Evolutionary conservation across 2,113 vertebrate genomes (phyloP).

Genomic region (Aplodontia rufa): DNA sequence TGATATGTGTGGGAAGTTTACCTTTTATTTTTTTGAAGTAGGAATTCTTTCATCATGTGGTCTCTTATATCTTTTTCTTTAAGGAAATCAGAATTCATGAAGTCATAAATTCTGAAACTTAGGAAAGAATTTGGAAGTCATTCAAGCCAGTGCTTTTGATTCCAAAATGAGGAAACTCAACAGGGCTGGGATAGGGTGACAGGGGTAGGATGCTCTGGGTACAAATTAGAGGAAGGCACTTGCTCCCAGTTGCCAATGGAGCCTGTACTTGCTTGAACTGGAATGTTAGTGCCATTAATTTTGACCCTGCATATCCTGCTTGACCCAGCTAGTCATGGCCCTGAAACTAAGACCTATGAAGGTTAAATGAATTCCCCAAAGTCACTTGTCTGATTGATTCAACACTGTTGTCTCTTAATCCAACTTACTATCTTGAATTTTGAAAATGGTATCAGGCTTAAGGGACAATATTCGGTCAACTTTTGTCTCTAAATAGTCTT

Average conservation of each 20-base stretch:
- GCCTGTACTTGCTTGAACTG: background rate
- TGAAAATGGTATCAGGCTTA: background rate
- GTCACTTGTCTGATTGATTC: background rate
- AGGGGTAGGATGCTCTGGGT: too few species aligned
- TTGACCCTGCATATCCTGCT: background rate
- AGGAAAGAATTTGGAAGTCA: background rate
- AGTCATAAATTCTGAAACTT: background rate
- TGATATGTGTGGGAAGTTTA: background rate
- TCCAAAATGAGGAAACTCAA: background rate
- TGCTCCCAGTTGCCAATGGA: accelerated
- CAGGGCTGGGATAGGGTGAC: background rate
- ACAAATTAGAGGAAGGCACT: background rate
- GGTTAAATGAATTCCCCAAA: background rate
- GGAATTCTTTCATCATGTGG: background rate
- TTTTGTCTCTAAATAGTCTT: background rate
- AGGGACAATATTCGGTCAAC: background rate
- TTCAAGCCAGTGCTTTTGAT: background rate
- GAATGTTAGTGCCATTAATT: background rate
- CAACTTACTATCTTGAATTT: background rate
- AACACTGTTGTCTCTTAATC: background rate
- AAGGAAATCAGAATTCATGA: background rate
- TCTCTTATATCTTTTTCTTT: conserved; percentile 16
- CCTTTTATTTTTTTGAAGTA: background rate
- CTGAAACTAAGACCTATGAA: background rate
- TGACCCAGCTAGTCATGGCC: background rate